These are phyloP conservation scores for Sebastes fasciatus DNA, from an alignment of 2,113 vertebrate genomes.

Conservation along the genomic window DNA sequence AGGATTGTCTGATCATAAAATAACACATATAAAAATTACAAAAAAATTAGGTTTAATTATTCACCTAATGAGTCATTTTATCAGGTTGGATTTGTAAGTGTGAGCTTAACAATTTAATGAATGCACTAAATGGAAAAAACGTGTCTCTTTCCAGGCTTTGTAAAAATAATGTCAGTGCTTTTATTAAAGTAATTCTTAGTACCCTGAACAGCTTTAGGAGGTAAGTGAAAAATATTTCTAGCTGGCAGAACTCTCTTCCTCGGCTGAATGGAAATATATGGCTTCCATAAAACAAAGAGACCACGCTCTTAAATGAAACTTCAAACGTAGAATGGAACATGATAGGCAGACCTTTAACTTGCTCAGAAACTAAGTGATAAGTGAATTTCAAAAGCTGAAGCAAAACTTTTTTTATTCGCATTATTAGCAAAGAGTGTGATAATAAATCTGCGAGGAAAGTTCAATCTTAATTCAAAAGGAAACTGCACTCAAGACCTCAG, in stretches of 20 bases:
- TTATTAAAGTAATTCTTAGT: slow-evolving; percentile 13
- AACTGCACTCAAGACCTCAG: background rate
- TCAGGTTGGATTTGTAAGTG: background rate
- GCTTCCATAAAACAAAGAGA: slow-evolving; percentile 7
- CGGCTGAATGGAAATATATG: slow-evolving; percentile 22
- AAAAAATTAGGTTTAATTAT: background rate
- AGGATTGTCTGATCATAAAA: background rate
- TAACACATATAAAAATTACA: background rate
- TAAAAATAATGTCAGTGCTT: background rate
- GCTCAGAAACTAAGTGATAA: background rate
- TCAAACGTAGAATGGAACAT: background rate
- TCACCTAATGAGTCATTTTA: background rate
- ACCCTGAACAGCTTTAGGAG: slow-evolving; percentile 7
- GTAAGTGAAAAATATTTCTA: slow-evolving; percentile 9
- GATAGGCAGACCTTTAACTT: background rate
- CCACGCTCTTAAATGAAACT: slow-evolving; percentile 7
- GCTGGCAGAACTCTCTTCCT: background rate
- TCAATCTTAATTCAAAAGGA: background rate
- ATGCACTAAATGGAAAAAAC: background rate
- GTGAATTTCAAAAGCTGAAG: background rate
- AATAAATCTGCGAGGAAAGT: background rate
- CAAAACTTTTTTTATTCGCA: background rate
- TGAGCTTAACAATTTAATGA: slow-evolving; percentile 3
- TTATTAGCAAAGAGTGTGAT: background rate
- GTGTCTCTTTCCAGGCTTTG: slow-evolving; percentile 4